These are phyloP conservation scores for Calliopum simillimum DNA, from an alignment of 2,888 invertebrate genomes.

Conservation along the genomic window DNA sequence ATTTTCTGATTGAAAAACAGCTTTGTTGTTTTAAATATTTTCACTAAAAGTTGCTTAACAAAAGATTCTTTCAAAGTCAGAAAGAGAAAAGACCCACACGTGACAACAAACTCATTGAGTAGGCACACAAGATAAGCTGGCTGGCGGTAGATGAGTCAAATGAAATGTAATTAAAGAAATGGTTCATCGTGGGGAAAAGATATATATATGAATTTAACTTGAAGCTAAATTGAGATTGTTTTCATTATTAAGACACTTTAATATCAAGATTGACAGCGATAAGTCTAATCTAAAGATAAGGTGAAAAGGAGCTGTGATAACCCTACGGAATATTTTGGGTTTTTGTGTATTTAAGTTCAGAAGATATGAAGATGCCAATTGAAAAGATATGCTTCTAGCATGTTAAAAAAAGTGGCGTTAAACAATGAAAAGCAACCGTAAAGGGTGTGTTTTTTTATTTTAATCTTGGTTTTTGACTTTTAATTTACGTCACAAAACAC, in stretches of 20 bases:
- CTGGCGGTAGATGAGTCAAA: neutral
- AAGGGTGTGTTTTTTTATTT: no score
- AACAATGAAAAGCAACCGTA: no score
- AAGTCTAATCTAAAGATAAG: slow-evolving; percentile 21
- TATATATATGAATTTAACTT: neutral
- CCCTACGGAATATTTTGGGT: neutral
- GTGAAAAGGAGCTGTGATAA: neutral
- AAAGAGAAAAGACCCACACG: neutral
- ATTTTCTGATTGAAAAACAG: no score
- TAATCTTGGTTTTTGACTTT: no score
- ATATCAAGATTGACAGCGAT: slow-evolving; percentile 7
- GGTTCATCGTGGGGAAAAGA: neutral
- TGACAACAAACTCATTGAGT: neutral
- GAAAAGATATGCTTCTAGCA: no score
- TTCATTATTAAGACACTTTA: neutral
- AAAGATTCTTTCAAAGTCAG: neutral
- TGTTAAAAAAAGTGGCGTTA: no score
- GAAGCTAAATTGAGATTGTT: neutral
- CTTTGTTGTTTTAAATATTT: no score
- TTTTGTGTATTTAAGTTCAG: neutral
- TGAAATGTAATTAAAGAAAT: neutral
- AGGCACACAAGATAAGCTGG: neutral
- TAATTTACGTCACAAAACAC: no score
- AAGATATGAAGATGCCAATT: neutral
- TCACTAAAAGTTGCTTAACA: neutral